Percentiles rank a stretch among this genome's conserved stretches.
These are phyloP conservation scores for Somateria mollissima DNA, from an alignment of 2,797 vertebrate species.

Conservation along the genomic window DNA sequence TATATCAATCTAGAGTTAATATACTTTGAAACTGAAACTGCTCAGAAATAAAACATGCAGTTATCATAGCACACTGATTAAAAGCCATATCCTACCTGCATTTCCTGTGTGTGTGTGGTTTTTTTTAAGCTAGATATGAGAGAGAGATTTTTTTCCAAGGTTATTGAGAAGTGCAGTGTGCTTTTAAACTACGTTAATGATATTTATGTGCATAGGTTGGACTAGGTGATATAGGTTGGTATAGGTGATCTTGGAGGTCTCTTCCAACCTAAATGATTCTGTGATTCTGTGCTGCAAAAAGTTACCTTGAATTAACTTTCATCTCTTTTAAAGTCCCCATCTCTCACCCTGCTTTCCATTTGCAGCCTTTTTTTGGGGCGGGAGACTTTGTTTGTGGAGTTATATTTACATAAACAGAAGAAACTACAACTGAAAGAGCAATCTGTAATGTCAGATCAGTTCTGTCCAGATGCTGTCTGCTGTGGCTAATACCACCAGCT, in stretches of 20 bases:
- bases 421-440: neutral
- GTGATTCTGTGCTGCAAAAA: neutral
- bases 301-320: neutral
- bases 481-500: neutral
- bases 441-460: neutral
- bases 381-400: neutral
- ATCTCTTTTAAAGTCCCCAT: neutral
- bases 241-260: too few relatives aligned
- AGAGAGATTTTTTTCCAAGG: neutral
- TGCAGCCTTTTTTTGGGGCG: neutral
- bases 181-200: neutral
- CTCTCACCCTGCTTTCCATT: fast-evolving
- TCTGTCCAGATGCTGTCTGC: neutral
- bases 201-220: neutral
- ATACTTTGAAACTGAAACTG: neutral
- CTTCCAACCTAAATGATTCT: too few relatives aligned
- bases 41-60: neutral
- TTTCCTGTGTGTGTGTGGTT: neutral
- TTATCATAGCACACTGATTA: neutral
- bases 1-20: neutral
- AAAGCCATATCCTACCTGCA: neutral
- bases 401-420: neutral
- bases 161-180: neutral
- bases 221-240: too few relatives aligned
- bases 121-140: neutral